Percentiles rank a stretch among this genome's conserved stretches.
These are phyloP conservation scores for Acanthis flammea DNA, from an alignment of 2,797 vertebrate species.

Conservation along the genomic window DNA sequence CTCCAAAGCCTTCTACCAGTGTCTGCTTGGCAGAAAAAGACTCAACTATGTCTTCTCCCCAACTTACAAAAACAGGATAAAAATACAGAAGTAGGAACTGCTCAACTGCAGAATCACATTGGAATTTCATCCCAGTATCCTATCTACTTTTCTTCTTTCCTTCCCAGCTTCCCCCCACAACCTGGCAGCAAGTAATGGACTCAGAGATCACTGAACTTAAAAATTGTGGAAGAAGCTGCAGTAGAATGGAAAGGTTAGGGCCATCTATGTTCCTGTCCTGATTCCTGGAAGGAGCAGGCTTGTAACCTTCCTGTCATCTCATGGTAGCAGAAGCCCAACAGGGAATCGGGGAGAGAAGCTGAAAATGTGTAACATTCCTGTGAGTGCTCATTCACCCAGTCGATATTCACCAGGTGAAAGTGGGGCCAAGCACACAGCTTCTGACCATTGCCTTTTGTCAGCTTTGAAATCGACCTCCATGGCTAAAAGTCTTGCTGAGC, in stretches of 20 bases:
- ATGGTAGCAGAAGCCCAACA: background rate
- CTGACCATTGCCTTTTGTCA: background rate
- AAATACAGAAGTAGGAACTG: background rate
- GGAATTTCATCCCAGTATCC: background rate
- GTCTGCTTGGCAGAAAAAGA: background rate
- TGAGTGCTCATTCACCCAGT: background rate
- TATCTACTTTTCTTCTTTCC: background rate
- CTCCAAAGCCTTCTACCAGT: background rate
- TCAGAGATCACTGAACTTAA: background rate
- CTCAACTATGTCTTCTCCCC: background rate
- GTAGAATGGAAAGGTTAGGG: background rate
- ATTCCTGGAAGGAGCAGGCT: background rate
- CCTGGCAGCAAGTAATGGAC: background rate
- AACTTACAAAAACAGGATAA: background rate
- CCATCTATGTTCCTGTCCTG: background rate
- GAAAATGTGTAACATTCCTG: background rate
- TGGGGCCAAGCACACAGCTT: background rate
- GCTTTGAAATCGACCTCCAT: background rate
- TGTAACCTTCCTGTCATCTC: background rate
- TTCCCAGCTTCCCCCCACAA: background rate
- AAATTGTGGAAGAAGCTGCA: background rate
- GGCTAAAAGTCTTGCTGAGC: background rate
- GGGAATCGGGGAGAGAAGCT: background rate
- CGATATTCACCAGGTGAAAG: background rate
- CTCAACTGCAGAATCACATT: background rate